Evolutionary conservation across 2,113 vertebrate species (phyloP).

Genomic region (Oreochromis spilurus): DNA sequence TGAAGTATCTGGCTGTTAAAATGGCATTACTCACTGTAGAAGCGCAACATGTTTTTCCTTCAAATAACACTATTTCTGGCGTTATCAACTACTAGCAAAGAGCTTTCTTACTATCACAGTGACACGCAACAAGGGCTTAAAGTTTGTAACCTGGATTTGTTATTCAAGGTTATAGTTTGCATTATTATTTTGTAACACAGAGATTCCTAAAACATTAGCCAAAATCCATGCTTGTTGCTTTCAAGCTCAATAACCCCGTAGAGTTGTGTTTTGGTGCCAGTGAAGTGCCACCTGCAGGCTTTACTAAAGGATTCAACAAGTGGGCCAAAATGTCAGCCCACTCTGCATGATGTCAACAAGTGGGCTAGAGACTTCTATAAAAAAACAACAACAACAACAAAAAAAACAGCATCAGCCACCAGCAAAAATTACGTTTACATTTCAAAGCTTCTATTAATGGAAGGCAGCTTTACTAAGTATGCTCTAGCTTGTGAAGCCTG

Average conservation of each 20-base stretch:
- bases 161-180: neutral
- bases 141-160: neutral
- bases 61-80: neutral
- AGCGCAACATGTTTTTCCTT: neutral
- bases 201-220: neutral
- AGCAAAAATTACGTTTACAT: neutral
- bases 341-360: constrained; percentile 4
- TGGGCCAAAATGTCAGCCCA: constrained; percentile 11
- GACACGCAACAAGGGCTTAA: neutral
- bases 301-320: neutral
- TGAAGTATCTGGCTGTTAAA: neutral
- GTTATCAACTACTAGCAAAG: neutral
- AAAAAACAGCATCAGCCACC: neutral
- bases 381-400: neutral
- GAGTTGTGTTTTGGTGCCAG: neutral
- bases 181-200: neutral
- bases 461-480: neutral
- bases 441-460: constrained; percentile 7
- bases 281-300: neutral
- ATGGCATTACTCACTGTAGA: neutral
- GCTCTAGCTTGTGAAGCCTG: constrained; percentile 1
- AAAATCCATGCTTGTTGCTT: neutral
- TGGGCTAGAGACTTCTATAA: neutral
- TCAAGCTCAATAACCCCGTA: neutral
- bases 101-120: neutral